A percentile compares a stretch with the other conserved stretches of the same genome.
Evolutionary conservation across 2,113 vertebrate genomes (phyloP).

Genomic region (Neoarius graeffei): DNA sequence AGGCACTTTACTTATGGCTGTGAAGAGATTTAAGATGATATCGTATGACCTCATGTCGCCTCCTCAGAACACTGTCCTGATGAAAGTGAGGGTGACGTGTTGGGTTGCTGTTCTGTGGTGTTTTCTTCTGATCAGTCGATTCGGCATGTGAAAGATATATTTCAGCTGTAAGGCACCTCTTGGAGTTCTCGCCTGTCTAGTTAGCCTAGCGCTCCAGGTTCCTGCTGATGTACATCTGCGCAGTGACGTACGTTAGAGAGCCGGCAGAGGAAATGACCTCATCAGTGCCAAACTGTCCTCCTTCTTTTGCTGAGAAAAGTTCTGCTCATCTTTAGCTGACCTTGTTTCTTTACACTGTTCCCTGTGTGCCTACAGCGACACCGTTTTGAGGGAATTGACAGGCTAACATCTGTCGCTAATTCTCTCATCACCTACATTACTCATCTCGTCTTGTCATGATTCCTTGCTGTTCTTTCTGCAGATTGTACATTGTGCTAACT

Average conservation of each 20-base stretch:
- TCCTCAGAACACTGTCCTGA: background rate
- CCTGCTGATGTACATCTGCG: background rate
- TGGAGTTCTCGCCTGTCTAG: background rate
- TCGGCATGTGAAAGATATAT: background rate
- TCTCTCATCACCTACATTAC: background rate
- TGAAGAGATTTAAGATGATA: background rate
- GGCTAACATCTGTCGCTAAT: background rate
- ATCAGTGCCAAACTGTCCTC: background rate
- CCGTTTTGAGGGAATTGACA: background rate
- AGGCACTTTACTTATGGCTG: background rate
- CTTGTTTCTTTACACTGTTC: too few relatives aligned
- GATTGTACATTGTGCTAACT: background rate
- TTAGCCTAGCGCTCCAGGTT: background rate
- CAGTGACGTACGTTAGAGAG: constrained; percentile 28
- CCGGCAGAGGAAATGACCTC: constrained; percentile 46
- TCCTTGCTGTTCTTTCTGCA: background rate
- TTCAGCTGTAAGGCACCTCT: background rate
- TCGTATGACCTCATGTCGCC: background rate
- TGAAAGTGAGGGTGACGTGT: background rate
- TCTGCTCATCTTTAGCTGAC: background rate
- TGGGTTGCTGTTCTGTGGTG: background rate
- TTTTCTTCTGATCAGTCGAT: background rate
- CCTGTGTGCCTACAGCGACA: background rate
- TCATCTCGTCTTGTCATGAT: background rate
- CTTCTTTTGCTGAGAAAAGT: background rate